Evolutionary conservation across 2,113 vertebrate genomes (phyloP).

Genomic region (Apteryx mantelli): DNA sequence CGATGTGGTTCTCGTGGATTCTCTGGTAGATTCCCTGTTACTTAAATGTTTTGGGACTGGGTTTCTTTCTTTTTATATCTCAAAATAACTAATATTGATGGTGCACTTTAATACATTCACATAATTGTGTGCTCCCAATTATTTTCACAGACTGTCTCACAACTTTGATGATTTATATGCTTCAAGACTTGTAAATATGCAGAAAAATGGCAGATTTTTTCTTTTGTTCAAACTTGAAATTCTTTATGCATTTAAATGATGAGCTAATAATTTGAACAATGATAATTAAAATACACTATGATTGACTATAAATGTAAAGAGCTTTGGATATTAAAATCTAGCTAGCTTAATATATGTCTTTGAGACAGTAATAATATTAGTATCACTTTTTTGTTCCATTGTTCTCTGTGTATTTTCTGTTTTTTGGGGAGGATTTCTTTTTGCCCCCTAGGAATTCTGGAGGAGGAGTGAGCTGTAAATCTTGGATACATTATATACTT

Average conservation of each 20-base stretch:
- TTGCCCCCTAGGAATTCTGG: background rate
- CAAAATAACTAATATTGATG: background rate
- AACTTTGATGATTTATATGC: background rate
- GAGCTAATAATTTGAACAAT: background rate
- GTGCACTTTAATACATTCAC: background rate
- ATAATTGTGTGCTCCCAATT: background rate
- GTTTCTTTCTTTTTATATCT: background rate
- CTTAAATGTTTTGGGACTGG: rapidly evolving
- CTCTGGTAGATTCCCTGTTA: background rate
- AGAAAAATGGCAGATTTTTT: background rate
- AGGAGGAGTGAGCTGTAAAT: background rate
- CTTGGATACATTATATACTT: background rate
- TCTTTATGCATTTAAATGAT: background rate
- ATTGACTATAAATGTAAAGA: background rate
- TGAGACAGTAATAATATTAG: background rate
- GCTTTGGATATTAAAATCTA: background rate
- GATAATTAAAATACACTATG: background rate
- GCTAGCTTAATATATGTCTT: background rate
- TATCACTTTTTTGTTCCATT: background rate
- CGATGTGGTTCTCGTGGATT: no score
- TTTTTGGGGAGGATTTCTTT: background rate
- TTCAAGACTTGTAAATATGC: background rate
- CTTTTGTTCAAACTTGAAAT: background rate
- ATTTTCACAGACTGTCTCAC: constrained; percentile 8
- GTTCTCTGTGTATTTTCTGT: background rate